Evolutionary conservation across 2,888 invertebrate genomes (phyloP).

Genomic region (Formica aserva): DNA sequence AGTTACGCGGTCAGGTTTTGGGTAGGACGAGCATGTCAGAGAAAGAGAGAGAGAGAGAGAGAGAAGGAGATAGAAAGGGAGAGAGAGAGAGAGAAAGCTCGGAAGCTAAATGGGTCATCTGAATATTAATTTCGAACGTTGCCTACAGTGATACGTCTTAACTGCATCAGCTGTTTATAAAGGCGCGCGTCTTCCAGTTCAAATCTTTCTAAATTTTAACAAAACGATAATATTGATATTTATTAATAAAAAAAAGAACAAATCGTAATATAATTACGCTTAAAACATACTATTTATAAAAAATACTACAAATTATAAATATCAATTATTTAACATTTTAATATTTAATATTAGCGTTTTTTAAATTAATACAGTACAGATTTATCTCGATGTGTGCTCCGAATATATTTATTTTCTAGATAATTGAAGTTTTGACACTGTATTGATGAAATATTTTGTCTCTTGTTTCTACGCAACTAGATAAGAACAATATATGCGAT

Average conservation of each 20-base stretch:
- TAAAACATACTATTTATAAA: background rate
- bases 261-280: background rate
- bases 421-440: background rate
- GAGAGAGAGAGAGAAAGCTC: background rate
- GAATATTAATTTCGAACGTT: conserved; percentile 46
- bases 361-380: background rate
- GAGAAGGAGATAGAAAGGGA: background rate
- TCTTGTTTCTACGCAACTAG: background rate
- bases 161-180: background rate
- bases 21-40: conserved; percentile 32
- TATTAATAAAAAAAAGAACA: background rate
- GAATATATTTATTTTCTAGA: background rate
- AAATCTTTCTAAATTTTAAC: background rate
- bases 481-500: background rate
- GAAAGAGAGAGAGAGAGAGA: background rate
- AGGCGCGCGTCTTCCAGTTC: background rate
- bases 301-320: background rate
- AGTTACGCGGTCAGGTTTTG: conserved; percentile 54
- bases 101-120: conserved; percentile 49
- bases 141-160: conserved; percentile 25
- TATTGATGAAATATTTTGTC: background rate
- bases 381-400: background rate
- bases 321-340: background rate
- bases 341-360: background rate
- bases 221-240: background rate